Percentiles rank a stretch among this genome's conserved stretches.
Evolutionary conservation across 2,797 vertebrate species (phyloP).

Genomic region (Champsocephalus esox): DNA sequence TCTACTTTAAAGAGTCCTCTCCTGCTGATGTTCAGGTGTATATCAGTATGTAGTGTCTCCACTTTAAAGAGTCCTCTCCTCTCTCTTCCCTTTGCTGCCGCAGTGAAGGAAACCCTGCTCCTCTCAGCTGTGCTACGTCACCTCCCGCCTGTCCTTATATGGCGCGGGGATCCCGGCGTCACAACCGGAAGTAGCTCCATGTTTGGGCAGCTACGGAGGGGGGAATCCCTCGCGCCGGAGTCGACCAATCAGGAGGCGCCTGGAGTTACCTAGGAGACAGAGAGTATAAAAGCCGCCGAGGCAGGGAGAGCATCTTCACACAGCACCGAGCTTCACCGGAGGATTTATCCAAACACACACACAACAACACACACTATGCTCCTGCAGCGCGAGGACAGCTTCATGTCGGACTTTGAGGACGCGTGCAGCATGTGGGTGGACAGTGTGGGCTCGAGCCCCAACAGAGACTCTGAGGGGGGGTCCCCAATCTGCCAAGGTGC

Average conservation of each 20-base stretch:
- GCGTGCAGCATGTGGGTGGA: conserved; percentile 82
- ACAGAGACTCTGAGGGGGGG: conserved; percentile 71
- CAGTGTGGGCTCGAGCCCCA: conserved; percentile 75
- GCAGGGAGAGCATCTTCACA: conserved; percentile 52
- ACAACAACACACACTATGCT: conserved; percentile 28
- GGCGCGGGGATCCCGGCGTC: conserved; percentile 89
- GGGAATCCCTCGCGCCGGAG: conserved; percentile 92
- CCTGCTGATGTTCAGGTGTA: no score
- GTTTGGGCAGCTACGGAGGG: conserved; percentile 91
- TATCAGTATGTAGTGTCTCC: no score
- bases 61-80: no score
- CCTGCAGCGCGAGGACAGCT: conserved; percentile 75
- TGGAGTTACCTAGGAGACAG: conserved; percentile 85
- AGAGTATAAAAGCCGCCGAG: conserved; percentile 87
- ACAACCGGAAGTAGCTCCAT: conserved; percentile 90
- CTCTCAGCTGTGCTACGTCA: no score
- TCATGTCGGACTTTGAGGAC: conserved; percentile 81
- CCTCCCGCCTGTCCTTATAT: conserved; percentile 90
- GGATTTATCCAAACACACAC: not conserved
- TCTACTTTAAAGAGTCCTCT: no score
- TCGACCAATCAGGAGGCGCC: conserved; percentile 83
- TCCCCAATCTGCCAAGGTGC: conserved; percentile 72
- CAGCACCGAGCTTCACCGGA: no score
- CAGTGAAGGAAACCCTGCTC: conserved; percentile 75
- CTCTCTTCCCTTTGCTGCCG: conserved; percentile 52